Evolutionary conservation across 1,140 invertebrate species (phyloP).

Genomic region (Cotesia chilonis): DNA sequence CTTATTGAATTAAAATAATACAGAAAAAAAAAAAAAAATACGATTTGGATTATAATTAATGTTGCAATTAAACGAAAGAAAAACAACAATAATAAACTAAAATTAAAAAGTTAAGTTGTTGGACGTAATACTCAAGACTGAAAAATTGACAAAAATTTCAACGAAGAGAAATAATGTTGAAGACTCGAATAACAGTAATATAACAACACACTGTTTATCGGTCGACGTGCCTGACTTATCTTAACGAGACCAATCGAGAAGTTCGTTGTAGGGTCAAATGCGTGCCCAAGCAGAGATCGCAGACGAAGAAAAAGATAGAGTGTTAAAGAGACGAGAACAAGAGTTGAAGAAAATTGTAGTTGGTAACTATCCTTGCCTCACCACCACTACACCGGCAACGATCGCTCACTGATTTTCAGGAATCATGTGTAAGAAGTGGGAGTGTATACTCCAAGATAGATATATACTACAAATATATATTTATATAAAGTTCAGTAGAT

Average conservation of each 20-base stretch:
- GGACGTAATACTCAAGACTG: too few relatives aligned
- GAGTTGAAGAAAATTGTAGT: constrained; percentile 9
- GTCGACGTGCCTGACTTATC: constrained; percentile 36
- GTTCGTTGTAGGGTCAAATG: constrained; percentile 40
- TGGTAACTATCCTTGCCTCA: background rate
- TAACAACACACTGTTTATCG: background rate
- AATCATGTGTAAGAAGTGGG: background rate
- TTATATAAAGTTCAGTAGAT: constrained; percentile 14
- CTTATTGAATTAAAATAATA: too few relatives aligned
- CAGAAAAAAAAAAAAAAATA: too few relatives aligned
- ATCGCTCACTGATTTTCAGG: constrained; percentile 17
- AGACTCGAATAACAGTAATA: background rate
- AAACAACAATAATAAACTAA: too few relatives aligned
- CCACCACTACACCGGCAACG: background rate
- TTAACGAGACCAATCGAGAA: constrained; percentile 38
- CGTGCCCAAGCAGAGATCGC: constrained; percentile 1
- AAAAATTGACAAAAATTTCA: too few relatives aligned
- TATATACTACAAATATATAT: background rate
- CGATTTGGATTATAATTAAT: too few relatives aligned
- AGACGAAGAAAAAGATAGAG: background rate
- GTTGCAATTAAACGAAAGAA: too few relatives aligned
- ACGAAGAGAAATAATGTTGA: background rate
- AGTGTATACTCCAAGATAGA: too few relatives aligned
- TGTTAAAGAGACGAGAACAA: background rate
- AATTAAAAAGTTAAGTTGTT: too few relatives aligned